phyloP scores from a whole-genome alignment of 2,113 vertebrate genomes.

The Carettochelys insculpta region DNA sequence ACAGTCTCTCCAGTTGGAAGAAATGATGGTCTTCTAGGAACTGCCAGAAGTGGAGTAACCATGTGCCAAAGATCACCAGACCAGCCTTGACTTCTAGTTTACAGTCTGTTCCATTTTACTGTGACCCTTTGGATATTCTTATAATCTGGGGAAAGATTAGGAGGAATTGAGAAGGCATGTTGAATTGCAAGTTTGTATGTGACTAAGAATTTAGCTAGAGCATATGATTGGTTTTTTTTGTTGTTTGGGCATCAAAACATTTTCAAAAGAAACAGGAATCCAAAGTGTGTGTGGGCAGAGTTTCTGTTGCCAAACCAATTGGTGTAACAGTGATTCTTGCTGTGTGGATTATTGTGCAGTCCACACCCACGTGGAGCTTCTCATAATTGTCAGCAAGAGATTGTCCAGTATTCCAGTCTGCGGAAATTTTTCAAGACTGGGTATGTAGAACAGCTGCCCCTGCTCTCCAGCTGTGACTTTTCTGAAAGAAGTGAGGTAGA shows the following conservation, averaged over 20 bases:
- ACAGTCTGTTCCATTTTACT: neutral
- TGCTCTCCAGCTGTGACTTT: neutral
- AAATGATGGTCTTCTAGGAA: conserved; percentile 14
- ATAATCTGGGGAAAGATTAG: neutral
- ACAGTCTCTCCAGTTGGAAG: neutral
- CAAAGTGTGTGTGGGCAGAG: neutral
- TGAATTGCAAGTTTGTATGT: neutral
- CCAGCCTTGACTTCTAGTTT: neutral
- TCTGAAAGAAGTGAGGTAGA: neutral
- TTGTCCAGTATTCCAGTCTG: neutral
- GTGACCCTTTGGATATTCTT: neutral
- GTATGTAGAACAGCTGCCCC: conserved; percentile 33
- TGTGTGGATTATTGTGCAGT: neutral
- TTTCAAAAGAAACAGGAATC: neutral
- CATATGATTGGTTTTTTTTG: accelerated
- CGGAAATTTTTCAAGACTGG: conserved; percentile 1
- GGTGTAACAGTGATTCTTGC: neutral
- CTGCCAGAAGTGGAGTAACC: neutral
- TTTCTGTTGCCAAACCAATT: neutral
- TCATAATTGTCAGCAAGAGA: neutral
- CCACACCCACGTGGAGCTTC: accelerated
- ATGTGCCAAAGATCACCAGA: neutral
- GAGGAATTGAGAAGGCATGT: neutral
- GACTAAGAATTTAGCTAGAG: neutral
- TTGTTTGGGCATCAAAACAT: neutral